Evolutionary conservation across 2,797 vertebrate species (phyloP).

Genomic region (Gorsachius magnificus): DNA sequence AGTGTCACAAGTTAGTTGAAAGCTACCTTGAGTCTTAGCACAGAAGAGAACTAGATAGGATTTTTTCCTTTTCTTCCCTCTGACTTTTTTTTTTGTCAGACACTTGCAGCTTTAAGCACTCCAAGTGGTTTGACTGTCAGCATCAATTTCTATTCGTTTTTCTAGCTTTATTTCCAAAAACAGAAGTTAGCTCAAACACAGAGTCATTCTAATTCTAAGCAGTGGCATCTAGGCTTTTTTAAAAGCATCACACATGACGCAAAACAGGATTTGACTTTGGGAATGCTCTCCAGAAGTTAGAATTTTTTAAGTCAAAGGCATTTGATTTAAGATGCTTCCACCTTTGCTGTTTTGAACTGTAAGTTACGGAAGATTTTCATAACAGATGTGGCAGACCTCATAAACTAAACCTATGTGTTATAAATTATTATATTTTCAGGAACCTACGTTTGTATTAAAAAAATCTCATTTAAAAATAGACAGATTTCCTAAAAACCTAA

Average conservation of each 20-base stretch:
- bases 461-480: neutral
- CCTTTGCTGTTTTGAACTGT: conserved; percentile 38
- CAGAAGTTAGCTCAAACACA: neutral
- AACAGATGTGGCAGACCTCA: conserved; percentile 48
- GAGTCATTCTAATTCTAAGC: neutral
- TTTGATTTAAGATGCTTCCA: conserved; percentile 50
- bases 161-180: neutral
- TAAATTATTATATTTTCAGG: conserved; percentile 55
- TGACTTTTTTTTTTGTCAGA: neutral
- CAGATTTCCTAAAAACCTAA: neutral
- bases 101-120: neutral
- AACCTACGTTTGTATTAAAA: conserved; percentile 43
- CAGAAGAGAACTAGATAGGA: neutral
- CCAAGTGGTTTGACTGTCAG: conserved; percentile 17
- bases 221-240: neutral
- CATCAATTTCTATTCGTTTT: neutral
- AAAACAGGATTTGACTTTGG: neutral
- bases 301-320: conserved; percentile 60
- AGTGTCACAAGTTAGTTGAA: conserved; percentile 62
- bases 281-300: conserved; percentile 45
- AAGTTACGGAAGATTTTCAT: conserved; percentile 55
- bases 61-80: neutral
- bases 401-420: conserved; percentile 56
- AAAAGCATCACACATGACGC: neutral
- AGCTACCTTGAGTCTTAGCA: neutral